These are phyloP conservation scores for Brachypteracias leptosomus DNA, from an alignment of 2,113 vertebrate species.

Conservation along the genomic window DNA sequence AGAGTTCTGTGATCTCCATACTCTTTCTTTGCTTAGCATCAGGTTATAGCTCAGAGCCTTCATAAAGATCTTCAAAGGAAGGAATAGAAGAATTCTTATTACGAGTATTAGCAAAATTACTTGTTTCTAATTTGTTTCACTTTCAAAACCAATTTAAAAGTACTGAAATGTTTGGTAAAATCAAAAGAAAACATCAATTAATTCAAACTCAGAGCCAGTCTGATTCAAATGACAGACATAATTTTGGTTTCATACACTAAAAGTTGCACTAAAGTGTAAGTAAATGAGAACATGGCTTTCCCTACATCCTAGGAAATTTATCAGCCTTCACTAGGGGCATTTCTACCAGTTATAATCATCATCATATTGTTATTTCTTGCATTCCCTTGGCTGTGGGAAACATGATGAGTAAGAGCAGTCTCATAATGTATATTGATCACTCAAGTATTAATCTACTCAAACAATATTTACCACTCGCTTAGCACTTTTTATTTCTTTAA, in stretches of 20 bases:
- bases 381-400: slow-evolving; percentile 43
- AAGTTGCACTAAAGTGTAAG: background rate
- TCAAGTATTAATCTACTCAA: slow-evolving; percentile 40
- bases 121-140: background rate
- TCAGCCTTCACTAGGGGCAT: background rate
- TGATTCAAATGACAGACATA: background rate
- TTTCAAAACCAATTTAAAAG: background rate
- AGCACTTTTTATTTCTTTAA: slow-evolving; percentile 46
- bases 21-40: background rate
- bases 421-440: slow-evolving; percentile 67
- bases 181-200: background rate
- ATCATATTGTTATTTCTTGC: slow-evolving; percentile 15
- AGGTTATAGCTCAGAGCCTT: background rate
- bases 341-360: background rate
- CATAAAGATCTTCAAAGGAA: background rate
- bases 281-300: background rate
- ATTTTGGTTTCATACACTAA: background rate
- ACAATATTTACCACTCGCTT: slow-evolving; percentile 26
- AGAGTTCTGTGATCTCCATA: background rate
- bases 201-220: background rate
- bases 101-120: background rate
- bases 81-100: background rate
- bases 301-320: background rate
- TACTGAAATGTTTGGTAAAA: background rate
- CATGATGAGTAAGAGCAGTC: slow-evolving; percentile 61